Evolutionary conservation across 2,797 vertebrate species (phyloP).

Genomic region (Pempheris klunzingeri): DNA sequence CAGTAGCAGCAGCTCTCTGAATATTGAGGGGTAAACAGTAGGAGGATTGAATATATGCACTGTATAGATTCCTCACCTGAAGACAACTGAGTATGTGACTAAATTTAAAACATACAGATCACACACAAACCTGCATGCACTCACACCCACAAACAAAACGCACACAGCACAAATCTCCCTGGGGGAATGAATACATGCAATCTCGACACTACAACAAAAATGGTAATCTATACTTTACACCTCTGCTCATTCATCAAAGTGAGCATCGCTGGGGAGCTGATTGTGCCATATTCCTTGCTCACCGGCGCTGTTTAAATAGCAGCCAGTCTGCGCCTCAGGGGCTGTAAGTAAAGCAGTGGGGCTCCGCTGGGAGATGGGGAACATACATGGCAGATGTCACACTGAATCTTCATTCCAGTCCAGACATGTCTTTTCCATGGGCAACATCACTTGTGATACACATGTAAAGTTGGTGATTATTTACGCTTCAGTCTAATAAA

Average conservation of each 20-base stretch:
- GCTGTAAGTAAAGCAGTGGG: constrained; percentile 60
- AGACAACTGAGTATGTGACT: constrained; percentile 15
- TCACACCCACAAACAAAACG: constrained; percentile 11
- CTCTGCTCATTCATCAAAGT: constrained; percentile 74
- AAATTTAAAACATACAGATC: constrained; percentile 29
- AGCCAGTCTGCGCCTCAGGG: constrained; percentile 52
- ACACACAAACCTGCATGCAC: constrained; percentile 7
- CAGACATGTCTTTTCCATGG: constrained; percentile 50
- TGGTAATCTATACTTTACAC: constrained; percentile 70
- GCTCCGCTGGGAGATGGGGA: constrained; percentile 58
- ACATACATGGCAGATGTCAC: constrained; percentile 66
- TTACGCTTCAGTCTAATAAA: constrained; percentile 34
- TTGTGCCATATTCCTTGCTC: constrained; percentile 56
- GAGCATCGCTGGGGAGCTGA: constrained; percentile 65
- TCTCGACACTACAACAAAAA: constrained; percentile 59
- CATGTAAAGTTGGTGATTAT: constrained; percentile 44
- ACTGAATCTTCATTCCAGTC: constrained; percentile 41
- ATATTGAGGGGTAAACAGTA: not conserved
- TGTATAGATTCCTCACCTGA: constrained; percentile 16
- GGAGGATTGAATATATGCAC: constrained; percentile 12
- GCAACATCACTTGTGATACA: constrained; percentile 51
- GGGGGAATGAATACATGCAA: constrained; percentile 52
- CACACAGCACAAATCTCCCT: constrained; percentile 8
- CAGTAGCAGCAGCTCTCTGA: not conserved
- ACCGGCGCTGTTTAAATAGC: constrained; percentile 64